Evolutionary conservation across 2,113 vertebrate genomes (phyloP), one percentile per base, ranked within the genome.

Genomic region (Brachyhypopomus gauderio): DNA sequence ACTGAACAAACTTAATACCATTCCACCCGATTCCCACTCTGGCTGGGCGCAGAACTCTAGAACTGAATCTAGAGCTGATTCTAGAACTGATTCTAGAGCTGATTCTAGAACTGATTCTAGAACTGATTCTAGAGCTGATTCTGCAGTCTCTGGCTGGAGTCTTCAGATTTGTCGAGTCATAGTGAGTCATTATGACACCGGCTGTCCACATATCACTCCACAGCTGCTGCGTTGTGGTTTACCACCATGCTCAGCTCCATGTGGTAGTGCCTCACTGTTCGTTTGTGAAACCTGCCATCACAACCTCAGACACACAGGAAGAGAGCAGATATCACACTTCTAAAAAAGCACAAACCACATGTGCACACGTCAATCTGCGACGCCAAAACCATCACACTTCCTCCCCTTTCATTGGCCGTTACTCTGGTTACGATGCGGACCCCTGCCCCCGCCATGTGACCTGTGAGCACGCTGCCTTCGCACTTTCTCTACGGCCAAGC

Each of bases 171-270:
- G 45, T 52, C 45, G 3, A 64, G 75, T 76, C 59, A 64, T 12
- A n/a, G 25, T 77, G 75, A 78, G 27, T 78, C 63, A 78, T 55
- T 27, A 62, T 63, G 63, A 36, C 63, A 56, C 63, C 41, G 12
- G 16, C 77, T 38, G 30, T 72, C 55, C 34, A 67, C 5, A 36
- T 56, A 7, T 38, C 8, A 3, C 62, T 17, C 45, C 19, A 14
- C 12, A 11, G 12, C 9, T 52, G 9, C 45, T 52, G 45, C 8
- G 14, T 5, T 34, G 63, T 34, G 27, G 63, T 66, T 66, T 66
- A 66, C 34, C 0, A 36, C 23, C 19, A 34, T 66, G 45, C 45
- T 12, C 62, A 64, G 11, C 14, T 25, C 17, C 25, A 64, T 66
- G 23, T 27, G 25, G 27, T 63, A 63, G 60, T 11, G 60, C 11